phyloP scores from a whole-genome alignment of 2,888 invertebrate genomes.

The Aromia moschata region DNA sequence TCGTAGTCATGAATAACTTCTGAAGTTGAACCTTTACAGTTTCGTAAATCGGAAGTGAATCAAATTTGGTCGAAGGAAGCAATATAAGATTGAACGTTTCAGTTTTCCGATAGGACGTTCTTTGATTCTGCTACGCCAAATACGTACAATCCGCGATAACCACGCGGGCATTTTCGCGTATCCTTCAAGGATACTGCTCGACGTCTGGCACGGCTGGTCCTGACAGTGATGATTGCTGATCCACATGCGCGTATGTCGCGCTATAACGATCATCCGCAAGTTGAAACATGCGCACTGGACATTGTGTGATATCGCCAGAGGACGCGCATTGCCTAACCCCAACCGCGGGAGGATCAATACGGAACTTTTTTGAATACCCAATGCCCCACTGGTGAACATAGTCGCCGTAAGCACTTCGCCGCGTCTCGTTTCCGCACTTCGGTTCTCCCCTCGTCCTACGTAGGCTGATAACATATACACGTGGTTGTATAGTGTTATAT shows the following conservation, averaged over 20 bases:
- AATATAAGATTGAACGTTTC: no score
- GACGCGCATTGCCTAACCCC: constrained; percentile 15
- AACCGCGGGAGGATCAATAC: constrained; percentile 54
- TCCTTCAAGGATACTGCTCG: background rate
- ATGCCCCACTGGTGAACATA: constrained; percentile 57
- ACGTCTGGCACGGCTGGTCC: background rate
- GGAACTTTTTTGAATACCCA: constrained; percentile 56
- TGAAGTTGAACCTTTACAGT: no score
- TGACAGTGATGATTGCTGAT: no score
- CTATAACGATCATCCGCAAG: constrained; percentile 29
- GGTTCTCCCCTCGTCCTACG: constrained; percentile 26
- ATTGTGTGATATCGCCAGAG: constrained; percentile 20
- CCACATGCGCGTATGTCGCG: constrained; percentile 18
- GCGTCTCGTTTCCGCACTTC: constrained; percentile 28
- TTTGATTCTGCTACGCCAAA: no score
- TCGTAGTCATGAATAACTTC: no score
- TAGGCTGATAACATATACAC: constrained; percentile 30
- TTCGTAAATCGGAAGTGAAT: no score
- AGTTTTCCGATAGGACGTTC: no score
- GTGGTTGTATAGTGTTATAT: constrained; percentile 36
- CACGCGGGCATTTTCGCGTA: no score
- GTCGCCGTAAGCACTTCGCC: constrained; percentile 24
- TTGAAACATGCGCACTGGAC: constrained; percentile 22
- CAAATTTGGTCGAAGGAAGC: no score
- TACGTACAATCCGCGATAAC: no score